Evolutionary conservation across 1,140 invertebrate genomes (phyloP), one percentile per base, ranked within the genome.

Genomic region (Rhizoglyphus robini): DNA sequence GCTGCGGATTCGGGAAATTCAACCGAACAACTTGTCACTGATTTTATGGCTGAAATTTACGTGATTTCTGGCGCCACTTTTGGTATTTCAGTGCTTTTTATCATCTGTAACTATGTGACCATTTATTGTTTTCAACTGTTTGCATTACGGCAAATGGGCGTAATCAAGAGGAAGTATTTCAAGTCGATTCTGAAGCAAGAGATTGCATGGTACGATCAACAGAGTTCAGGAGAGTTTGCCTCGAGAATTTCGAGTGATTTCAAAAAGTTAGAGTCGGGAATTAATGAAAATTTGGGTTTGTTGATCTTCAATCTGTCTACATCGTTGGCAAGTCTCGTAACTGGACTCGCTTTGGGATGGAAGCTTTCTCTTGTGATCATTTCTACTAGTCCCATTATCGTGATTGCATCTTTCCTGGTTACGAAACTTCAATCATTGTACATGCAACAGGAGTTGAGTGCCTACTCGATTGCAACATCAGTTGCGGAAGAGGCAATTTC

Each of bases 151-250:
- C 4, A 58, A 34, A 49, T 25, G 32, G 47, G 67, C 49, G 3
- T 68, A 57, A 62, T 75, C 49, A 30, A 73, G 73, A 71, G 66
- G 63, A 30, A 41, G 63, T 78, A 77, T 69, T 77, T 77, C 66
- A 66, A 72, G 34, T 76, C 78, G 69, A 76, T 85, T 3, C 69
- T 85, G 4, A 70, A 81, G 30, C 83, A 85, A 73, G 80, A 92
- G 71, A 88, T 92, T 72, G 80, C 80, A 65, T 93, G 89, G 86
- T 91, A 87, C 75, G 89, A 93, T 75, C 73, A 72, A 3, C 82
- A 88, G 71, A 83, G 87, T 73, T 85, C 84, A 41, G 87, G 87
- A 2, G 87, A 90, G 72, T 82, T 93, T 46, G 86, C 87, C 29
- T 84, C 83, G 30, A 83, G 87, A 76, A 81, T 93, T 72, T 83